These are phyloP conservation scores for Lasioglossum pauxillum DNA, from an alignment of 2,888 invertebrate genomes.

Conservation along the genomic window DNA sequence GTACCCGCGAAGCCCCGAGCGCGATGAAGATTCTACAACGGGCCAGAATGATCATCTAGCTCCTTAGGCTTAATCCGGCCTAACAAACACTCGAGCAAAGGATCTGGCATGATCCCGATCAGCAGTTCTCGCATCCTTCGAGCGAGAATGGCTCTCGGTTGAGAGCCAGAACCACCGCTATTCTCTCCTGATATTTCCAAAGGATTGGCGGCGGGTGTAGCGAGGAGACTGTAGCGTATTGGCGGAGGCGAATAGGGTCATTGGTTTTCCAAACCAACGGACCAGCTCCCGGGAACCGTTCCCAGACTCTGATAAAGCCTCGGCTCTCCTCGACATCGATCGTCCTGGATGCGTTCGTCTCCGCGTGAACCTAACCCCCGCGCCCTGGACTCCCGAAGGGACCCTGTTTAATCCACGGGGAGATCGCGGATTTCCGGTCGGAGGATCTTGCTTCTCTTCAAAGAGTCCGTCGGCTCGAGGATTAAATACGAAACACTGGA, in stretches of 20 bases:
- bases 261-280: constrained; percentile 70
- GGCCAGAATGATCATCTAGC: not conserved
- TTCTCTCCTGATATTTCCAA: constrained; percentile 39
- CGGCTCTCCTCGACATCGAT: constrained; percentile 49
- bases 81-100: not conserved
- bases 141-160: not conserved
- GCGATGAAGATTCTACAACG: not conserved
- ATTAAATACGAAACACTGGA: not conserved
- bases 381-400: not conserved
- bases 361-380: not conserved
- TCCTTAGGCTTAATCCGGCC: not conserved
- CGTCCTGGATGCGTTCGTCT: constrained; percentile 46
- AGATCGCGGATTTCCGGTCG: not conserved
- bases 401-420: not conserved
- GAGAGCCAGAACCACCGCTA: not conserved
- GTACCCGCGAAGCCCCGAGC: not conserved
- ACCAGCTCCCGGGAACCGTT: constrained; percentile 56
- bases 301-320: constrained; percentile 52
- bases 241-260: constrained; percentile 73
- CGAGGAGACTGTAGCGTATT: constrained; percentile 44
- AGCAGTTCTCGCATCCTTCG: not conserved
- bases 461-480: not conserved
- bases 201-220: constrained; percentile 35
- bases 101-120: not conserved
- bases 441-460: not conserved